Base-by-base conservation (phyloP, 2,888 invertebrate genomes). In the Seladonia tumulorum region DNA sequence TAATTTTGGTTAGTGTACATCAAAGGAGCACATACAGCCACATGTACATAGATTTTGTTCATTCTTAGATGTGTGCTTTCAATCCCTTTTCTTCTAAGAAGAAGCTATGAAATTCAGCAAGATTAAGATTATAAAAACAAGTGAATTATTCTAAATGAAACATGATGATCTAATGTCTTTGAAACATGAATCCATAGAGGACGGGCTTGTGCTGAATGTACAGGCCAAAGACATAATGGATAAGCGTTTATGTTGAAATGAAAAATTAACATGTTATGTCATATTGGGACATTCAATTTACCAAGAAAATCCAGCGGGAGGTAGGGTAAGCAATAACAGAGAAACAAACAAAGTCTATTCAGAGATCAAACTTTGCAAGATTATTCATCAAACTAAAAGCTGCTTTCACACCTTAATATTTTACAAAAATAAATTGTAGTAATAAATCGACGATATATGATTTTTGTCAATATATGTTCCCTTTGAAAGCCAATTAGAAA, bases 261-360 rank as follows among this genome's bases (percentile, higher is more conserved):
- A 87, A 87, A 80, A 91, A 88, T 85, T 66, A 89, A 90, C 83
- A 87, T 87, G 85, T 90, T 92, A 93, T 88, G 92, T 93, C 91
- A 91, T 92, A 93, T 94, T 94, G 94, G 95, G 94, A 94, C 93
- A 93, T 93, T 94, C 93, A 94, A 95, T 95, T 95, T 95, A 95
- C 95, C 95, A 94, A 95, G 93, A 95, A 94, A 95, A 94, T 95
- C 95, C 95, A 95, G 94, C 93, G 93, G 94, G 93, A 95, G 92
- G 93, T 93, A 93, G 94, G 95, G 94, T 93, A 95, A 94, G 95
- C 95, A 94, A 95, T 94, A 95, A 95, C 95, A 95, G 95, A 95
- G 92, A 95, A 94, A 94, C 92, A 94, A 94, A 94, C 93, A 94
- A 92, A 93, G 91, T 94, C 93, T 93, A 92, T 93, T 94, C 94